These are phyloP conservation scores for Diplodus sargus DNA, from an alignment of 2,797 vertebrate genomes.

Conservation along the genomic window DNA sequence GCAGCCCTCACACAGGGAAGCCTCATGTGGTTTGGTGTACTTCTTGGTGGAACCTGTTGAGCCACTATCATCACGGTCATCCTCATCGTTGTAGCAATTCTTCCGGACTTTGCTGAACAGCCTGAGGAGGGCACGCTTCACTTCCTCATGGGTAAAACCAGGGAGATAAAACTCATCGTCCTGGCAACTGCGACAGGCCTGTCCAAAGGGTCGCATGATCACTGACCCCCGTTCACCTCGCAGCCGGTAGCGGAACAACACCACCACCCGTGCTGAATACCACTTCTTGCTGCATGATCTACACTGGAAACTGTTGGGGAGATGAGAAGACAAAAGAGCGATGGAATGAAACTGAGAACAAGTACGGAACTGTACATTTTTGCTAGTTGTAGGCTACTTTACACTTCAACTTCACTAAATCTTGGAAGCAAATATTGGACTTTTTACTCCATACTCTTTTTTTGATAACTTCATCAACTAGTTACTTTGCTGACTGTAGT, in stretches of 20 bases:
- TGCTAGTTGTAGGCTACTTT: too few species aligned
- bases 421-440: too few species aligned
- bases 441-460: too few species aligned
- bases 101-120: slow-evolving; percentile 73
- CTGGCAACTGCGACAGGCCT: slow-evolving; percentile 64
- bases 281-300: slow-evolving; percentile 58
- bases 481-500: too few species aligned
- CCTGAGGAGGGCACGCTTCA: slow-evolving; percentile 36
- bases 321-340: background rate
- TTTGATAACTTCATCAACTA: too few species aligned
- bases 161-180: background rate
- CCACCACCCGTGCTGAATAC: slow-evolving; percentile 68
- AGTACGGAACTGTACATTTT: too few species aligned
- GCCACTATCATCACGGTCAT: rapidly evolving
- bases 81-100: slow-evolving; percentile 72
- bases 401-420: too few species aligned
- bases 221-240: slow-evolving; percentile 54
- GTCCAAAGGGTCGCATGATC: slow-evolving; percentile 74
- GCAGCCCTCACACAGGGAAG: slow-evolving; percentile 68
- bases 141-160: slow-evolving; percentile 49
- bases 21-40: slow-evolving; percentile 69
- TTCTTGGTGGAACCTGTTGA: background rate
- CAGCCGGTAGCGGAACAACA: slow-evolving; percentile 78
- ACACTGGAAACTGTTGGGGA: slow-evolving; percentile 68
- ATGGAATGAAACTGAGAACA: too few species aligned